Base-by-base conservation (phyloP, 2,888 invertebrate genomes). In the Hydrotaea diabolus region DNA sequence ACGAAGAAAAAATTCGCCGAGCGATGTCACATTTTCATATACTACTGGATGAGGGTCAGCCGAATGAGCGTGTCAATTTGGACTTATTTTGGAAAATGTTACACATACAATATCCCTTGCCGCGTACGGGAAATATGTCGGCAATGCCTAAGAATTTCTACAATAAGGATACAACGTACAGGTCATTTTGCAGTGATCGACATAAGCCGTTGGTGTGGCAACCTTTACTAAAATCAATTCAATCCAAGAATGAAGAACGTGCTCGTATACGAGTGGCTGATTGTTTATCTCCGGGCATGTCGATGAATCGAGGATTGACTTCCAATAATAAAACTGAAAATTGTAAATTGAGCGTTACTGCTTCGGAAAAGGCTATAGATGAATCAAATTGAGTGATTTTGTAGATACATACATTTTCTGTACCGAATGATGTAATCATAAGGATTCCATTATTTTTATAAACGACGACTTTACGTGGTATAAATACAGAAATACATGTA, bases 111-210 rank as follows among this genome's bases (percentile, higher is more conserved):
- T 82, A 88, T 69, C 89, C 89, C 0, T 21, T 91, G 46, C 90
- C 90, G 0, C 85, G 82, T 11, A 86, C 72, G 3, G 87, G 87
- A 0, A 86, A 83, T 57, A 84, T 87, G 9, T 81, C 87, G 0
- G 85, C 77, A 0, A 49, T 83, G 73, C 86, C 88, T 2, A 76
- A 79, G 11, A 86, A 87, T 75, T 23, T 86, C 2, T 86, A 86
- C 3, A 86, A 88, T 19, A 88, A 89, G 77, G 87, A 87, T 0
- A 91, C 91, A 0, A 90, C 90, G 15, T 91, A 91, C 84, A 87
- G 89, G 0, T 26, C 86, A 11, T 57, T 91, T 26, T 91, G 89
- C 80, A 66, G 85, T 7, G 90, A 90, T 86, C 84, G 83, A 0
- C 3, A 66, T 0, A 90, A 89, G 64, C 53, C 80, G 4, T 79